phyloP scores from a whole-genome alignment of 1,140 invertebrate genomes.

The Drosophila erecta region DNA sequence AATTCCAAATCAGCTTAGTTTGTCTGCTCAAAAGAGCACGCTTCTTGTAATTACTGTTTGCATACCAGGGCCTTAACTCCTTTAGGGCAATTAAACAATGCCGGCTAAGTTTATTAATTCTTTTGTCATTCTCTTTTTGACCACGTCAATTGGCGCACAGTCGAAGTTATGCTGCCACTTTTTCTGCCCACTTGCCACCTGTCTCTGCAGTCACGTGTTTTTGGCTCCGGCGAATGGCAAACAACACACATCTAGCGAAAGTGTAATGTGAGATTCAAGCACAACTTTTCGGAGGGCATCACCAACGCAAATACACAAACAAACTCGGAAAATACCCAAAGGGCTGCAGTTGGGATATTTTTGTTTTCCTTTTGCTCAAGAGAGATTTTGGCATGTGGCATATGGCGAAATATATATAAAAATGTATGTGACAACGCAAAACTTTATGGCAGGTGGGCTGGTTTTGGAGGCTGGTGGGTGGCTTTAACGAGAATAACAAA shows the following conservation, averaged over 20 bases:
- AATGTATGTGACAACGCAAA: slow-evolving; percentile 40
- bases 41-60: slow-evolving; percentile 21
- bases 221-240: slow-evolving; percentile 36
- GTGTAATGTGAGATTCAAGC: slow-evolving; percentile 50
- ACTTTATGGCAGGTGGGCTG: slow-evolving; percentile 61
- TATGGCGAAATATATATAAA: slow-evolving; percentile 42
- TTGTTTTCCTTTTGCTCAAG: slow-evolving; percentile 60
- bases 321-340: slow-evolving; percentile 37
- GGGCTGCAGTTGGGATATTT: slow-evolving; percentile 39
- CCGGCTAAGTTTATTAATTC: slow-evolving; percentile 48
- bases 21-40: slow-evolving; percentile 5
- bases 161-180: slow-evolving; percentile 20
- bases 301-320: slow-evolving; percentile 29
- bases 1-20: background rate
- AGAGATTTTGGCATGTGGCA: slow-evolving; percentile 69
- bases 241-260: slow-evolving; percentile 32
- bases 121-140: slow-evolving; percentile 24
- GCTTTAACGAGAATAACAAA: slow-evolving; percentile 39
- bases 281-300: slow-evolving; percentile 50
- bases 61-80: slow-evolving; percentile 27
- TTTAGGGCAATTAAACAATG: slow-evolving; percentile 37
- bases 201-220: slow-evolving; percentile 51
- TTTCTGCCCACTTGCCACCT: slow-evolving; percentile 29
- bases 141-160: slow-evolving; percentile 21
- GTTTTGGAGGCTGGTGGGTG: background rate